phyloP scores from a whole-genome alignment of 2,113 vertebrate species.

The Promerops cafer region DNA sequence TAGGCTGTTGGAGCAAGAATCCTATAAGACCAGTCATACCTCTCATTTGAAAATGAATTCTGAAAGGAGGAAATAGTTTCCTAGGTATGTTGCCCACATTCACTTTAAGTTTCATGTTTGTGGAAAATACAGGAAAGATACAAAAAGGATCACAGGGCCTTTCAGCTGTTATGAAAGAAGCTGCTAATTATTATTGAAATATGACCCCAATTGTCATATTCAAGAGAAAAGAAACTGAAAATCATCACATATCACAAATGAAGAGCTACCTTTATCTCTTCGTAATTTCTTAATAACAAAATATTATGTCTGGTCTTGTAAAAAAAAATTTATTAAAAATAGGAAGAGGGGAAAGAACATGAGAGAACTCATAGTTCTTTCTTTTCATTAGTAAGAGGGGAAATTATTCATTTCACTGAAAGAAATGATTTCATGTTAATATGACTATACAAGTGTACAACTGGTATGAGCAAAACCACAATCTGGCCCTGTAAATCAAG shows the following conservation, averaged over 20 bases:
- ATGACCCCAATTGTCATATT: background rate
- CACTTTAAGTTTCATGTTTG: background rate
- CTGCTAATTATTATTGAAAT: background rate
- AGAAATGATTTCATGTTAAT: background rate
- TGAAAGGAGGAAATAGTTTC: background rate
- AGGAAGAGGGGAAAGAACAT: background rate
- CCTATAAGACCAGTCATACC: background rate
- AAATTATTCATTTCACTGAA: background rate
- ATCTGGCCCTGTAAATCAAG: background rate
- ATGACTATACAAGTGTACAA: background rate
- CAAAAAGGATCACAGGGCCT: background rate
- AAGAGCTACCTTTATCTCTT: background rate
- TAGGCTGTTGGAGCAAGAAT: background rate
- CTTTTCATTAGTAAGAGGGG: background rate
- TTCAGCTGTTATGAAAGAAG: background rate
- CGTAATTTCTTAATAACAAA: background rate
- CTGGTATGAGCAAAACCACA: background rate
- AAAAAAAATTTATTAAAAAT: background rate
- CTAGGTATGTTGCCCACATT: background rate
- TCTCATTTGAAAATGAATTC: background rate
- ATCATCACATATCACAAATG: background rate
- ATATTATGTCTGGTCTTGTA: background rate
- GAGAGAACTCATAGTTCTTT: background rate
- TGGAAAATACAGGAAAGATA: background rate
- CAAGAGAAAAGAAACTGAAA: background rate